Evolutionary conservation across 2,113 vertebrate genomes (phyloP).

Genomic region (Panthera tigris): DNA sequence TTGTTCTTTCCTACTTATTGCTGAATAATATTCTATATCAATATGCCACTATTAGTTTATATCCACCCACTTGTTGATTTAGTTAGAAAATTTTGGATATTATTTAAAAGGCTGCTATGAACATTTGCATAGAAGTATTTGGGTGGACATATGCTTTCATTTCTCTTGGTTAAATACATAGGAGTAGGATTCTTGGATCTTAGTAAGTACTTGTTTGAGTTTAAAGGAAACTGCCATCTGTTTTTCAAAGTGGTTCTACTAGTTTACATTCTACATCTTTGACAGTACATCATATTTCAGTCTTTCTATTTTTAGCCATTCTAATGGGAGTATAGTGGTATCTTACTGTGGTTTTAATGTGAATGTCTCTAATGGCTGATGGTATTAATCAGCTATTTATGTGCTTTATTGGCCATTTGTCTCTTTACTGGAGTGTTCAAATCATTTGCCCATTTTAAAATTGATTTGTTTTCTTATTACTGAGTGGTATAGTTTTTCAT

Average conservation of each 20-base stretch:
- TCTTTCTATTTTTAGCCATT: background rate
- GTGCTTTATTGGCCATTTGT: background rate
- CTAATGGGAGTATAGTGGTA: background rate
- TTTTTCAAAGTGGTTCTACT: background rate
- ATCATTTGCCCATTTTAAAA: background rate
- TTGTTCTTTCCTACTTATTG: background rate
- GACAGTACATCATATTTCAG: background rate
- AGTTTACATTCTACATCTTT: background rate
- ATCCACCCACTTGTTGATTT: background rate
- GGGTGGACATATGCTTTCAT: background rate
- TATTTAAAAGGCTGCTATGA: background rate
- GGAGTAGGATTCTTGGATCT: background rate
- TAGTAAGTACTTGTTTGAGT: background rate
- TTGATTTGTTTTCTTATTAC: background rate
- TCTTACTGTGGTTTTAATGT: background rate
- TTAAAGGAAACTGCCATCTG: background rate
- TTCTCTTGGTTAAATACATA: background rate
- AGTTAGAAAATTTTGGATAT: background rate
- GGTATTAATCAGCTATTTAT: background rate
- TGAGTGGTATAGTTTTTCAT: background rate
- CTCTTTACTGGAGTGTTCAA: background rate
- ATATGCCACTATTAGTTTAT: background rate
- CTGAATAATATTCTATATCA: background rate
- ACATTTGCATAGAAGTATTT: background rate
- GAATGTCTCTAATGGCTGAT: background rate